Base-by-base conservation (phyloP, 2,888 invertebrate genomes). In the Lissocephala sabroskyi region DNA sequence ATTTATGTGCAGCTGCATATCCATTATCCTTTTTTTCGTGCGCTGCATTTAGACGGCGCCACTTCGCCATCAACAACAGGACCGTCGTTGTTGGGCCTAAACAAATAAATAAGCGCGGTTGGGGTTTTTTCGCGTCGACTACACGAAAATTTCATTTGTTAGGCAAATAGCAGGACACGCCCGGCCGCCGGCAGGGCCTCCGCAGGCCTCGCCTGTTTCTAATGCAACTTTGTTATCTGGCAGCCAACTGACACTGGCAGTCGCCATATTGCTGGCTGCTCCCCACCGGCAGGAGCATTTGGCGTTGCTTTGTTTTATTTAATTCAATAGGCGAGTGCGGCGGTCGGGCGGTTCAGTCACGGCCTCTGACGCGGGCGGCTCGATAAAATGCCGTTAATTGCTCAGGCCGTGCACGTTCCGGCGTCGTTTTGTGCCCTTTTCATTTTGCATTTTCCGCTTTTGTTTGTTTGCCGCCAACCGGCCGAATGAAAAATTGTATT, bases 71-170 rank as follows among this genome's bases (percentile, higher is more conserved):
- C n/a, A n/a, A n/a, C n/a, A n/a, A n/a, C n/a, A n/a, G n/a, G n/a
- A n/a, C n/a, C n/a, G n/a, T n/a, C n/a, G n/a, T n/a, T n/a, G n/a
- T n/a, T n/a, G n/a, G n/a, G 75, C 63, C 75, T 65, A 77, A 77
- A 59, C 78, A 71, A 71, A 71, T 77, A 71, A 71, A 71, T 71
- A 71, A 70, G 71, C 59, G 46, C 49, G 64, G 53, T 62, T 76
- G 68, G 68, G 73, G 70, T 74, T 74, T 68, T 62, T 57, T 65
- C 64, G 35, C 41, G 56, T 49, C 16, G 30, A 33, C 41, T 49
- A 61, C 75, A 74, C 75, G 66, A 77, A 77, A 71, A 57, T 77
- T 71, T 71, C 71, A 71, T 77, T 71, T 71, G 71, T 74, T 71
- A 65, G 70, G 71, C 66, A 71, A 71, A 71, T 70, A 70, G 32